Base-by-base conservation (phyloP, 2,888 invertebrate species). In the Cataglyphis cursor region DNA sequence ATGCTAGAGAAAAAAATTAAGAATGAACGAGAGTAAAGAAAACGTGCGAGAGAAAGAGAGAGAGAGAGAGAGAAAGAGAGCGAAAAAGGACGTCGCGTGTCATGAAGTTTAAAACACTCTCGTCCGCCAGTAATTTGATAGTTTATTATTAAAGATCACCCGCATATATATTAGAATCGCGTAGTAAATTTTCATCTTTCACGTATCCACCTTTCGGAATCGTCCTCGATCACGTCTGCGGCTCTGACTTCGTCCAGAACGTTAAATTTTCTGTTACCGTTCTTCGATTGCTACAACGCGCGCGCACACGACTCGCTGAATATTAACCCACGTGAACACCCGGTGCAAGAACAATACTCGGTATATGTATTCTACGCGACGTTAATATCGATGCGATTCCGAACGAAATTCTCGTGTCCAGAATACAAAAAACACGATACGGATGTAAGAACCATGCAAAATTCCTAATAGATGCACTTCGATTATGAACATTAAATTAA, bases 61-160 rank as follows among this genome's bases (percentile, higher is more conserved):
- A 72, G 66, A 75, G 70, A 81, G 68, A 48, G 38, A 38, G 44
- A 31, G n/a, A n/a, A n/a, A n/a, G n/a, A n/a, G 65, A 81, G 68
- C 54, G 64, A 66, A 84, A n/a, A 78, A 81, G 73, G 59, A 72
- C 44, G 59, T 48, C 70, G 76, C 73, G 80, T 73, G 81, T 73
- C 83, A 38, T 41, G 51, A 68, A 87, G 85, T 84, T 81, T 86
- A 76, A 85, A 90, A 90, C 74, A 68, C 82, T 72, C 82, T 51
- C 86, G 12, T 57, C 59, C 68, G 73, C 59, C 70, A 84, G 76
- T 82, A 81, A 85, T 75, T 85, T 87, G 88, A 86, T 88, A 88
- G 88, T 91, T 92, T 91, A 89, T 92, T 91, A 89, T 92, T 90
- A 91, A 92, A 89, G 82, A 83, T 87, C 85, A 78, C 62, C 87